Evolutionary conservation across 2,888 invertebrate species (phyloP).

Genomic region (Pharmacophagus antenor): DNA sequence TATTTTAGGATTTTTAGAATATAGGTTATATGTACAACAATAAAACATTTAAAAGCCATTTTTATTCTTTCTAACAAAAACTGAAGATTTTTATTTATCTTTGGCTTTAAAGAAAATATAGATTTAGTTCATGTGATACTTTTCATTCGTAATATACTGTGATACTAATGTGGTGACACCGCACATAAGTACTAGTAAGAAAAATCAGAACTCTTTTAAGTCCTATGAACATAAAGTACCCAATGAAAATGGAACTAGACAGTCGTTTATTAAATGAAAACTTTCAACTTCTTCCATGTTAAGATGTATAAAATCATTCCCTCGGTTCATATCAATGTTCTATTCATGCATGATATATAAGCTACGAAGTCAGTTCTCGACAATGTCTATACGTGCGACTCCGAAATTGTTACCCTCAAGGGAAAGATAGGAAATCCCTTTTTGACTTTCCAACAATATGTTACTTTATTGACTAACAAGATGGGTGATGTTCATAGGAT

Average conservation of each 20-base stretch:
- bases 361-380: constrained; percentile 20
- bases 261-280: background rate
- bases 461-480: constrained; percentile 11
- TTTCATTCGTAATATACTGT: no score
- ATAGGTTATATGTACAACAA: no score
- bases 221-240: background rate
- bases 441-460: constrained; percentile 26
- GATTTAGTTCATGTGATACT: no score
- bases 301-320: constrained; percentile 35
- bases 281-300: constrained; percentile 10
- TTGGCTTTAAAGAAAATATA: no score
- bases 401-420: constrained; percentile 25
- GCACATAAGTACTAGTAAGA: no score
- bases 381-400: constrained; percentile 24
- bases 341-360: constrained; percentile 53
- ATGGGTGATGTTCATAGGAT: background rate
- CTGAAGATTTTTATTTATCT: no score
- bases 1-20: no score
- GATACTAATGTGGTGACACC: no score
- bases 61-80: no score
- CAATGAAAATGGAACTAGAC: background rate
- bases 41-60: no score
- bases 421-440: constrained; percentile 27
- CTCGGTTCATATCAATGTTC: constrained; percentile 43
- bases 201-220: background rate